phyloP scores from a whole-genome alignment of 2,797 vertebrate genomes.

The Phoxinus dragarum region DNA sequence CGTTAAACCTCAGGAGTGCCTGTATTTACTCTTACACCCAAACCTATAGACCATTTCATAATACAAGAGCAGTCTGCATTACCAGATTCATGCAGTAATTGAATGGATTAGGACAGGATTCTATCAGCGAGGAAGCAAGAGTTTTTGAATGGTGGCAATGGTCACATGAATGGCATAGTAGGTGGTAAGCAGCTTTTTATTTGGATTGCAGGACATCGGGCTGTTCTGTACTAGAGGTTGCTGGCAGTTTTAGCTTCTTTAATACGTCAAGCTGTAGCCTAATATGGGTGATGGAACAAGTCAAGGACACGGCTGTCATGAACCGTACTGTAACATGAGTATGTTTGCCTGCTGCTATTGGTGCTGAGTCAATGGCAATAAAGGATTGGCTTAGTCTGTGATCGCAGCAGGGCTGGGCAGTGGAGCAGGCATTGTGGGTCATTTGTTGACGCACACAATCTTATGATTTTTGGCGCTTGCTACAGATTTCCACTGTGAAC shows the following conservation, averaged over 20 bases:
- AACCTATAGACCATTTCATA: too few relatives aligned
- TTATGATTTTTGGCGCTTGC: constrained; percentile 19
- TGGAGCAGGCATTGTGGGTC: constrained; percentile 9
- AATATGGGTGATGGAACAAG: background rate
- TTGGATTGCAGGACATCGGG: background rate
- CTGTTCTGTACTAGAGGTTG: background rate
- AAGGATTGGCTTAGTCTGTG: background rate
- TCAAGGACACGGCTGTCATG: background rate
- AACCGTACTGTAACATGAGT: constrained; percentile 9
- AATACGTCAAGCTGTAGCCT: background rate
- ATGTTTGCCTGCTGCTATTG: background rate
- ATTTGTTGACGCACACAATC: constrained; percentile 3
- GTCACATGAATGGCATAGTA: background rate
- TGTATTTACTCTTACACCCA: background rate
- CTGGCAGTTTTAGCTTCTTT: background rate
- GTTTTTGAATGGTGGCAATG: constrained; percentile 7
- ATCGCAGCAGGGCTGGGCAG: background rate
- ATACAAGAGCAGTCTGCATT: background rate
- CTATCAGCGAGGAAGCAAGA: background rate
- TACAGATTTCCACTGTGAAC: background rate
- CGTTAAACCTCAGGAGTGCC: background rate
- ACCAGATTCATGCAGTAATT: background rate
- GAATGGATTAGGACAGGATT: background rate
- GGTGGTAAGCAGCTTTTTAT: background rate
- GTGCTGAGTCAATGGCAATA: background rate